Evolutionary conservation across 2,797 vertebrate species (phyloP).

Genomic region (Vespertilio murinus): DNA sequence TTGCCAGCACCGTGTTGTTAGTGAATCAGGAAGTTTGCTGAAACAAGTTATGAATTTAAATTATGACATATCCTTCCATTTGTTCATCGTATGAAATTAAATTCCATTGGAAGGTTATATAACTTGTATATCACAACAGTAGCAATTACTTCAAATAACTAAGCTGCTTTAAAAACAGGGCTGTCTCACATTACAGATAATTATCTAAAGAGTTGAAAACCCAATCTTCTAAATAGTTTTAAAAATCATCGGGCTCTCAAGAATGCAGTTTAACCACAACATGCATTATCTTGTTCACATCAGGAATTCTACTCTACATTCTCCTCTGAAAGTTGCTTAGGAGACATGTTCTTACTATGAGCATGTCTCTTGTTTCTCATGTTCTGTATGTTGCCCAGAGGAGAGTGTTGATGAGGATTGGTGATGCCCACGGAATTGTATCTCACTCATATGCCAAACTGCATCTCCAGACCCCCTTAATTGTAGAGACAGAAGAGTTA

Average conservation of each 20-base stretch:
- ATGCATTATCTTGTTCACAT: not conserved
- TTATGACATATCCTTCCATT: constrained; percentile 64
- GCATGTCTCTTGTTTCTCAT: not conserved
- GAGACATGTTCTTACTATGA: not conserved
- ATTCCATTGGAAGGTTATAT: constrained; percentile 26
- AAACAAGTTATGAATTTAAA: constrained; percentile 69
- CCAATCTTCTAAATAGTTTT: constrained; percentile 12
- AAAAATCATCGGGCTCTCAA: constrained; percentile 20
- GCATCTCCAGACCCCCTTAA: not conserved
- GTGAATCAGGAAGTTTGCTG: constrained; percentile 70
- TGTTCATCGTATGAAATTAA: constrained; percentile 58
- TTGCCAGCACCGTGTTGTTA: constrained; percentile 63
- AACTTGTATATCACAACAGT: constrained; percentile 33
- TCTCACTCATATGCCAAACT: not conserved
- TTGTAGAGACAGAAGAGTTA: not conserved
- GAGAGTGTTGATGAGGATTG: not conserved
- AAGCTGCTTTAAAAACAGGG: constrained; percentile 8
- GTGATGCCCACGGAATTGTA: constrained; percentile 7
- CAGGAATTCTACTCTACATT: not conserved
- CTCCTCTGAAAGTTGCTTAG: constrained; percentile 21
- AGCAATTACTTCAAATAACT: constrained; percentile 56
- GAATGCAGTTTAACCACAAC: constrained; percentile 36
- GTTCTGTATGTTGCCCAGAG: not conserved
- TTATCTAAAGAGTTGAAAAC: constrained; percentile 31
- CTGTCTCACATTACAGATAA: constrained; percentile 6